phyloP scores from a whole-genome alignment of 1,140 invertebrate genomes.

The Pogonomyrmex californicus region DNA sequence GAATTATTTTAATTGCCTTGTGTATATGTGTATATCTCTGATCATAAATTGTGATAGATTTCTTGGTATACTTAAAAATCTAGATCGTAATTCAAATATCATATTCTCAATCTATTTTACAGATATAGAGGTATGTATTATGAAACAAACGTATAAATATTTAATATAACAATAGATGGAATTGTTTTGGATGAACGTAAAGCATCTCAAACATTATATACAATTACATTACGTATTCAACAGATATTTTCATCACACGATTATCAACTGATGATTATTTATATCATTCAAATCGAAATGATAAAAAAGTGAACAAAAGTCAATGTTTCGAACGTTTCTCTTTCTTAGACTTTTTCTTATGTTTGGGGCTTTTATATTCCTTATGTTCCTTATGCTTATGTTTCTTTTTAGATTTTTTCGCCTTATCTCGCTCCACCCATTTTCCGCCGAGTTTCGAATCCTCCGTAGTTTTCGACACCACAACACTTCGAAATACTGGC shows the following conservation, averaged over 20 bases:
- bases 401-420: conserved; percentile 84
- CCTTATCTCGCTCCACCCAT: conserved; percentile 84
- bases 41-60: neutral
- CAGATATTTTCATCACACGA: neutral
- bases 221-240: neutral
- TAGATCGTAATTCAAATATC: neutral
- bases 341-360: conserved; percentile 80
- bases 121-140: neutral
- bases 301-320: conserved; percentile 6
- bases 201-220: neutral
- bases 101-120: conserved; percentile 42
- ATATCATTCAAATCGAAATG: neutral
- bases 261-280: neutral
- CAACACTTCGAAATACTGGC: conserved; percentile 78
- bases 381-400: conserved; percentile 85
- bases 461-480: conserved; percentile 66
- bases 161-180: neutral
- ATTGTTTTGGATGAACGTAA: neutral
- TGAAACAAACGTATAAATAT: neutral
- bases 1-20: neutral
- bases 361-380: conserved; percentile 75
- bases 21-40: too few relatives aligned
- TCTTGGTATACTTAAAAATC: neutral
- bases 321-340: conserved; percentile 72
- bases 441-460: conserved; percentile 69